phyloP scores from a whole-genome alignment of 2,113 vertebrate genomes.

The Notarius quadriscutis region DNA sequence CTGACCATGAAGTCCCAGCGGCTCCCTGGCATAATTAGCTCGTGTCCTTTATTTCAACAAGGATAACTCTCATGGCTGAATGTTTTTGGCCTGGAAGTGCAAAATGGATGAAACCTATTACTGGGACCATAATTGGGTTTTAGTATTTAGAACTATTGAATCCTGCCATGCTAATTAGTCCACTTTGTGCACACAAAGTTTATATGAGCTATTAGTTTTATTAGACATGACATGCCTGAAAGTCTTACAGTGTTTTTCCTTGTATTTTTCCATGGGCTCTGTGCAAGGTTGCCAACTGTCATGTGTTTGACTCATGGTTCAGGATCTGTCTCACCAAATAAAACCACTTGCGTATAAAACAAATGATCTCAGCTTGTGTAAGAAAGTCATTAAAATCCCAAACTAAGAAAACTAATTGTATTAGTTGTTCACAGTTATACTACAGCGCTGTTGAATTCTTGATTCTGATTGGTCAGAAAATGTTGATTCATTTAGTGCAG shows the following conservation, averaged over 20 bases:
- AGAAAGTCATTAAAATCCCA: background rate
- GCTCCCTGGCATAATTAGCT: conserved; percentile 40
- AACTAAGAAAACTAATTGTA: background rate
- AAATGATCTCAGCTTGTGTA: background rate
- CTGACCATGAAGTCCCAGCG: conserved; percentile 24
- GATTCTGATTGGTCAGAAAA: background rate
- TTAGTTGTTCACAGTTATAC: background rate
- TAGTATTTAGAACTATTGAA: background rate
- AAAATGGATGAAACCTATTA: conserved; percentile 11
- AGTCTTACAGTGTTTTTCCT: background rate
- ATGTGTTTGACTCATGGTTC: background rate
- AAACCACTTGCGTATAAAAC: background rate
- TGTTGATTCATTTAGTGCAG: background rate
- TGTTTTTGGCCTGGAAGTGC: conserved; percentile 31
- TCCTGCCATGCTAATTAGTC: background rate
- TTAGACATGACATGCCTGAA: conserved; percentile 1
- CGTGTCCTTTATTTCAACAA: conserved; percentile 31
- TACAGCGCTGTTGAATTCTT: background rate
- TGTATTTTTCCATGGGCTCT: background rate
- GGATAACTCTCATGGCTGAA: conserved; percentile 1
- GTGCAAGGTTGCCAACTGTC: background rate
- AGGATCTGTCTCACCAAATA: background rate
- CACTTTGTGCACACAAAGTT: background rate
- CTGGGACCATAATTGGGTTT: background rate
- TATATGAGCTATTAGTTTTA: background rate